A percentile compares a stretch with the other conserved stretches of the same genome.
These are phyloP conservation scores for Caenorhabditis tropicalis DNA, from an alignment of 1,140 invertebrate genomes.

Conservation along the genomic window DNA sequence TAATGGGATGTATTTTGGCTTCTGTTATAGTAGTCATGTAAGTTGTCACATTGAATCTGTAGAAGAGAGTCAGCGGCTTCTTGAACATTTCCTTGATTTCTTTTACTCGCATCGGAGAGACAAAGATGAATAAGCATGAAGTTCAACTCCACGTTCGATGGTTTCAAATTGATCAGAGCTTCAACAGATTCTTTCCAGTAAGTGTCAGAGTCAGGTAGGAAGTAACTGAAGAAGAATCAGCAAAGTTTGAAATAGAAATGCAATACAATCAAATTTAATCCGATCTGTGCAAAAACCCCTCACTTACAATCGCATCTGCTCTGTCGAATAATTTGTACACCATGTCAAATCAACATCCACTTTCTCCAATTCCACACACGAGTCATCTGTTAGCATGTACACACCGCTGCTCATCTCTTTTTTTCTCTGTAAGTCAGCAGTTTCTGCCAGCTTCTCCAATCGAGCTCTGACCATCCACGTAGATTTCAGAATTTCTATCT, in stretches of 20 bases:
- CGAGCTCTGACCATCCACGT: neutral
- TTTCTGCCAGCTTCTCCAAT: neutral
- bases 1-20: neutral
- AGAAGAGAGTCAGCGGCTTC: neutral
- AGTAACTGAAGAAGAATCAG: no score
- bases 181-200: neutral
- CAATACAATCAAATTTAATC: no score
- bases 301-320: conserved; percentile 15
- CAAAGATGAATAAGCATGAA: neutral
- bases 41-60: neutral
- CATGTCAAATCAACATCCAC: neutral
- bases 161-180: neutral
- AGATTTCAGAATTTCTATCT: neutral
- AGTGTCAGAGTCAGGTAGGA: neutral
- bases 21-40: neutral
- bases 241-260: no score
- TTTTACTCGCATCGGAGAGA: neutral
- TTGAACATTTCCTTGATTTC: neutral
- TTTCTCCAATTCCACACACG: neutral
- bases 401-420: neutral
- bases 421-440: neutral
- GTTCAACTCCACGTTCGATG: neutral
- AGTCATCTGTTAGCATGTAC: neutral
- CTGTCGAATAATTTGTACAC: neutral
- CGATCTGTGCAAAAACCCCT: no score